Conservation (phyloP, 1,140 invertebrate species). For the Cyrtorhinus lividipennis region DNA sequence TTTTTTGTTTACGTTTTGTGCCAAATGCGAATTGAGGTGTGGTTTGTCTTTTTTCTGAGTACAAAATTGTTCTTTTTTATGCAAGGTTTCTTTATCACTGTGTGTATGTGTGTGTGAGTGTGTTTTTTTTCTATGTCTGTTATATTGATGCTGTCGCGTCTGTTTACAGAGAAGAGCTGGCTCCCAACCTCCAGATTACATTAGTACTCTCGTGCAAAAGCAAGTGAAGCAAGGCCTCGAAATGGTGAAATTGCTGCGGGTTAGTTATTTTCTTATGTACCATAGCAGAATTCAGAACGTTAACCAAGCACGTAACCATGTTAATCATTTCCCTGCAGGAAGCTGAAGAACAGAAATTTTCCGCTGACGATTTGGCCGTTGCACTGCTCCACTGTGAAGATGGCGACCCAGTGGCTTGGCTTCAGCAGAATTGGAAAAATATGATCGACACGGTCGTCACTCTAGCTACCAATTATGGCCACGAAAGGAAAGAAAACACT, state of each 20-base stretch:
- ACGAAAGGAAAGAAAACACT: slow-evolving; percentile 52
- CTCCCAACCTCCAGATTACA: slow-evolving; percentile 32
- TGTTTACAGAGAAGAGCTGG: slow-evolving; percentile 27
- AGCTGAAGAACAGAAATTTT: slow-evolving; percentile 66
- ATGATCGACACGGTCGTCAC: slow-evolving; percentile 74
- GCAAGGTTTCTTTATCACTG: not conserved
- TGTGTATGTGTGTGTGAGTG: not conserved
- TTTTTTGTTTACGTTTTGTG: no score
- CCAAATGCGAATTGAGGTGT: slow-evolving; percentile 10
- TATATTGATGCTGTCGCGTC: slow-evolving; percentile 1
- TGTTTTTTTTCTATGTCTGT: not conserved
- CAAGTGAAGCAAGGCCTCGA: slow-evolving; percentile 53
- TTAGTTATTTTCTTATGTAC: no score
- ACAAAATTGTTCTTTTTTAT: no score
- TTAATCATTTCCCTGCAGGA: slow-evolving; percentile 42
- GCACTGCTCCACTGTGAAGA: slow-evolving; percentile 63
- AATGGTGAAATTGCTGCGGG: slow-evolving; percentile 48
- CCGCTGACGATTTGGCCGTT: slow-evolving; percentile 72
- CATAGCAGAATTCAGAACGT: no score
- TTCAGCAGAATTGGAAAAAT: slow-evolving; percentile 71
- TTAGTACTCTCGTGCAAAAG: slow-evolving; percentile 31
- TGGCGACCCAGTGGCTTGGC: slow-evolving; percentile 62
- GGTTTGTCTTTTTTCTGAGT: no score
- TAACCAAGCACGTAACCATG: no score
- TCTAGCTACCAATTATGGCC: slow-evolving; percentile 62